Conservation (phyloP, 1,140 invertebrate genomes). For the Coenobita brevimanus region DNA sequence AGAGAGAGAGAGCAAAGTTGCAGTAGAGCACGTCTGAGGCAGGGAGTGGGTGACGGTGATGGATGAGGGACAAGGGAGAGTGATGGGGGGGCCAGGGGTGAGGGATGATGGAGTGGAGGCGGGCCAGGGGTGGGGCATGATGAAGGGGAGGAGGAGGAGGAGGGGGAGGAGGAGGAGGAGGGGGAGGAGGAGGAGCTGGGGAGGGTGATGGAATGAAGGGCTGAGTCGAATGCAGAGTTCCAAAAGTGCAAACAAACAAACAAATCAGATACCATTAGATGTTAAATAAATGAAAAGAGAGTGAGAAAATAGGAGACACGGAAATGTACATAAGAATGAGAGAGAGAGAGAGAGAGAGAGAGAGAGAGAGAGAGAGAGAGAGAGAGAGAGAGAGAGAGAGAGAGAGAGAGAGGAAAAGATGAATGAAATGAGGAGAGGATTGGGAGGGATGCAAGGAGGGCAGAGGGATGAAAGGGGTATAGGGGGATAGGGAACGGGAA, state of each 20-base stretch:
- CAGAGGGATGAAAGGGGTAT: no score
- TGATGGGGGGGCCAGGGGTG: background rate
- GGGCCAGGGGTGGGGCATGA: no score
- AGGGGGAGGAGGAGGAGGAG: slow-evolving; percentile 6
- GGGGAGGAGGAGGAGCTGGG: background rate
- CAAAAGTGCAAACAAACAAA: no score
- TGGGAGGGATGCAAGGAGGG: no score
- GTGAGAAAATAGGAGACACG: background rate
- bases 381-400: background rate
- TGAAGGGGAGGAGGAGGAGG: background rate
- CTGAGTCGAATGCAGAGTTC: no score
- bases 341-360: background rate
- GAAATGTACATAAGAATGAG: slow-evolving; percentile 2
- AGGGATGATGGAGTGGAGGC: background rate
- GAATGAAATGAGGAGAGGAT: background rate
- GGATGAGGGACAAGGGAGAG: background rate
- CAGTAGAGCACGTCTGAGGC: background rate
- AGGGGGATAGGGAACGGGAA: no score
- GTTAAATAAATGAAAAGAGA: background rate
- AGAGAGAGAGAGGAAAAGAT: background rate
- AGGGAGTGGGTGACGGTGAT: background rate
- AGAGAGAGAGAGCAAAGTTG: background rate
- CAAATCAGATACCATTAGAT: no score
- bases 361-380: background rate
- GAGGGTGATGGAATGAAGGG: background rate